Percentiles rank a stretch among this genome's conserved stretches.
phyloP scores from a whole-genome alignment of 2,797 vertebrate species.

The Arremon aurantiirostris region DNA sequence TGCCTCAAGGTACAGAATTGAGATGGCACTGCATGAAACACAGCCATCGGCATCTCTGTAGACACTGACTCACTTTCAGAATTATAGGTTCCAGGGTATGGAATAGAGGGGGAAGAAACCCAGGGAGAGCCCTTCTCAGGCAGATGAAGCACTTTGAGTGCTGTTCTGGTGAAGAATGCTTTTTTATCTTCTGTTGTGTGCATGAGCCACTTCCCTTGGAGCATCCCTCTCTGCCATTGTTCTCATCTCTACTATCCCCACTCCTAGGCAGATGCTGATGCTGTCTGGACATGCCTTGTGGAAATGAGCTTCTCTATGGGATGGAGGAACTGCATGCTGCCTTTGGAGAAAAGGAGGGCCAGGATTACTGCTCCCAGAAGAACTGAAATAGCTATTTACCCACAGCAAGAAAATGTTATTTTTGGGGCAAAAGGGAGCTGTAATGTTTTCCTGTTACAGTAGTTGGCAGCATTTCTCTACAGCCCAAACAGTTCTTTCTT shows the following conservation, averaged over 20 bases:
- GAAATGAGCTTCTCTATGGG: neutral
- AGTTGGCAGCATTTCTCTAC: slow-evolving; percentile 71
- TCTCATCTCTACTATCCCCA: neutral
- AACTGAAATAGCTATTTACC: neutral
- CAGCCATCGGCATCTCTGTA: neutral
- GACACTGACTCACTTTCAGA: neutral
- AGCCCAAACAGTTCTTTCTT: slow-evolving; percentile 28
- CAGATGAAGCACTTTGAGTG: neutral
- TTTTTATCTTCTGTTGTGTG: neutral
- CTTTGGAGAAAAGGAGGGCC: neutral
- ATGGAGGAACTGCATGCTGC: neutral
- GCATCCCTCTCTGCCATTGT: accelerated
- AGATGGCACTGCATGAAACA: neutral
- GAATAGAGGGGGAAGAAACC: neutral
- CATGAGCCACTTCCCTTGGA: neutral
- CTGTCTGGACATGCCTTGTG: neutral
- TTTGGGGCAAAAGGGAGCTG: slow-evolving; percentile 47
- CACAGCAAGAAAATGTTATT: neutral
- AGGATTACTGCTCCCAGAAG: neutral
- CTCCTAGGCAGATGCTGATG: neutral
- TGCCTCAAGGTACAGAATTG: neutral
- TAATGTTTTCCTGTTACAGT: slow-evolving; percentile 66
- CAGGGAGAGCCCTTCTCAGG: neutral
- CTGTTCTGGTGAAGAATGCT: neutral
- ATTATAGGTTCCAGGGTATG: neutral